Conservation (phyloP, 2,888 invertebrate species). For the Tricholauxania praeusta region DNA sequence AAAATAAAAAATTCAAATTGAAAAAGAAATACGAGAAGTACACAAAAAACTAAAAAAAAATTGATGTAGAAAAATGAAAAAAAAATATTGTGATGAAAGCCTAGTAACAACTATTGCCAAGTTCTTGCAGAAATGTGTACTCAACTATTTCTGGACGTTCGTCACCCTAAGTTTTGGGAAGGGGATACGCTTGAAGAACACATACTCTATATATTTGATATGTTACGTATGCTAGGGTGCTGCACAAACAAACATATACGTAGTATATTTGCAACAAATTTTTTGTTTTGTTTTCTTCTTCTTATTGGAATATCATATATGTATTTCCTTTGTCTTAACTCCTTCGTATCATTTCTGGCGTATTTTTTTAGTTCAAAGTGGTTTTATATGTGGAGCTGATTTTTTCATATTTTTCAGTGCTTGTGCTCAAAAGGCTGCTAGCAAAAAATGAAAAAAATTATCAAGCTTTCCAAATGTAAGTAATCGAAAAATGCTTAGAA, state of each 20-base stretch:
- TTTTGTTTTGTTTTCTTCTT: conserved; percentile 39
- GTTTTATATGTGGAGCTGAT: neutral
- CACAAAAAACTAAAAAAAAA: conserved; percentile 19
- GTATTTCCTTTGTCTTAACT: conserved; percentile 49
- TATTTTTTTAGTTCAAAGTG: conserved; percentile 26
- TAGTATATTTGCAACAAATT: conserved; percentile 10
- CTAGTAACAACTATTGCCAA: conserved; percentile 41
- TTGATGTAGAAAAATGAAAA: conserved; percentile 9
- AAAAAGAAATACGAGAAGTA: conserved; percentile 33
- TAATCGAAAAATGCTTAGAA: too few relatives aligned
- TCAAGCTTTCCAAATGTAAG: too few relatives aligned
- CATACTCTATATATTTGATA: conserved; percentile 19
- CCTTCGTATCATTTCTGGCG: conserved; percentile 45
- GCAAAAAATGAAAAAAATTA: too few relatives aligned
- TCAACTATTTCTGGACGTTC: conserved; percentile 39
- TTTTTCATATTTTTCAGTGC: too few relatives aligned
- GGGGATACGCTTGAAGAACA: conserved; percentile 23
- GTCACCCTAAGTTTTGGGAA: conserved; percentile 1
- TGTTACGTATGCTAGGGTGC: conserved; percentile 31
- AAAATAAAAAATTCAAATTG: conserved; percentile 32
- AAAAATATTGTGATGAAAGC: conserved; percentile 42
- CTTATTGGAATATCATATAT: conserved; percentile 42
- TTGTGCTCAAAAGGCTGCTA: too few relatives aligned
- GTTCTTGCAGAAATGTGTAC: conserved; percentile 35
- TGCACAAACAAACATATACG: conserved; percentile 30